Evolutionary conservation across 2,113 vertebrate species (phyloP).

Genomic region (Ginglymostoma cirratum): DNA sequence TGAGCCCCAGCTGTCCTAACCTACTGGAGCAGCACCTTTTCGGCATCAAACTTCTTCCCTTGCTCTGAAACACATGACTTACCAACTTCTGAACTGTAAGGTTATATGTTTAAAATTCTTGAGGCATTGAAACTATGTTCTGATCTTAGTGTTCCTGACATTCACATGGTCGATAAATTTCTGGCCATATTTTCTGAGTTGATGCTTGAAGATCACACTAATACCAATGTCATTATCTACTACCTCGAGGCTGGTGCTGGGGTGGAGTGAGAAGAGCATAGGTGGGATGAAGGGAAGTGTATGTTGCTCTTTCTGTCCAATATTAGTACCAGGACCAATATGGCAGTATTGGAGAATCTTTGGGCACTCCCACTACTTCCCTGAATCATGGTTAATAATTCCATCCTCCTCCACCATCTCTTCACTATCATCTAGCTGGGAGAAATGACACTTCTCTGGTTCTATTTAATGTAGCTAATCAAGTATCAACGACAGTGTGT

Average conservation of each 20-base stretch:
- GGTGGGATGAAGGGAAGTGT: background rate
- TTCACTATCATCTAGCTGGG: too few species aligned
- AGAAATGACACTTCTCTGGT: too few species aligned
- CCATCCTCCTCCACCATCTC: too few species aligned
- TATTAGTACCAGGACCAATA: background rate
- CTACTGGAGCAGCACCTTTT: too few species aligned
- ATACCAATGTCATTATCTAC: too few species aligned
- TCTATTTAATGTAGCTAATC: too few species aligned
- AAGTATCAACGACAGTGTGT: too few species aligned
- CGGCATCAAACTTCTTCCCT: too few species aligned
- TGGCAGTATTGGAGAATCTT: background rate
- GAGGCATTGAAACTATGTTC: background rate
- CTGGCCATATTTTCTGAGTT: background rate
- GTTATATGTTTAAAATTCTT: background rate
- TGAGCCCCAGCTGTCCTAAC: too few species aligned
- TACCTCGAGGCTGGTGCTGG: too few species aligned
- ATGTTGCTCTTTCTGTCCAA: background rate
- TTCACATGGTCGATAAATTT: background rate
- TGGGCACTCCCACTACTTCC: background rate
- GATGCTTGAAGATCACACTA: background rate
- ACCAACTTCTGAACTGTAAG: background rate
- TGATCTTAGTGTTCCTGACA: background rate
- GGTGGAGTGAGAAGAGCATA: too few species aligned
- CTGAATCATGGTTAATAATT: background rate
- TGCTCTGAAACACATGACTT: too few species aligned